Conservation (phyloP, 2,113 vertebrate species). For the Spheniscus mendiculus region DNA sequence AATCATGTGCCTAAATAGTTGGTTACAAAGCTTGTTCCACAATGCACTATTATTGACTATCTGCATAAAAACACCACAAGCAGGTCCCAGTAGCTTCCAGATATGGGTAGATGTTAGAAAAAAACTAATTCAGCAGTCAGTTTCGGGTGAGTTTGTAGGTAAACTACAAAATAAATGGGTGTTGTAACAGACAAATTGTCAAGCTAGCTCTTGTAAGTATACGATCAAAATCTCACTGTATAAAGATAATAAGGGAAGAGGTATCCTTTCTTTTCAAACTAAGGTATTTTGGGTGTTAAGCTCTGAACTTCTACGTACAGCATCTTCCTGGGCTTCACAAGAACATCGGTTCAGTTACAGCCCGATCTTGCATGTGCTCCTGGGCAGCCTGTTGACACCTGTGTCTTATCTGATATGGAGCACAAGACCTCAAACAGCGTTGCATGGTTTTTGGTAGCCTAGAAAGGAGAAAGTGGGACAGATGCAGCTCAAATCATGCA, state of each 20-base stretch:
- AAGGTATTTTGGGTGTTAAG: background rate
- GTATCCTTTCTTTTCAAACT: background rate
- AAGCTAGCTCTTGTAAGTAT: background rate
- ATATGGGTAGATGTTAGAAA: background rate
- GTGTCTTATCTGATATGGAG: background rate
- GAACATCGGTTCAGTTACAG: background rate
- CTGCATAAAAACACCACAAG: background rate
- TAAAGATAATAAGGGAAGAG: background rate
- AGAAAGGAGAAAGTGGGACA: background rate
- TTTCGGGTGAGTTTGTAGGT: background rate
- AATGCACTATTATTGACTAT: background rate
- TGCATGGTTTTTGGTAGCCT: background rate
- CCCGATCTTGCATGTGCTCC: background rate
- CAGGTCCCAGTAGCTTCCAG: background rate
- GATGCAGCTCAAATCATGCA: background rate
- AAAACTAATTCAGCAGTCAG: background rate
- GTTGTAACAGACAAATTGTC: background rate
- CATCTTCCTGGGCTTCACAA: background rate
- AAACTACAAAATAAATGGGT: background rate
- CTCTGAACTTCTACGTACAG: background rate
- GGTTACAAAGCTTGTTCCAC: background rate
- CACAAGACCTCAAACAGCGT: background rate
- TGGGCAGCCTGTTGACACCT: background rate
- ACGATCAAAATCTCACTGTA: background rate
- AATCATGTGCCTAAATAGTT: background rate